These are phyloP conservation scores for Salvelinus namaycush DNA, from an alignment of 2,113 vertebrate genomes.

Conservation along the genomic window DNA sequence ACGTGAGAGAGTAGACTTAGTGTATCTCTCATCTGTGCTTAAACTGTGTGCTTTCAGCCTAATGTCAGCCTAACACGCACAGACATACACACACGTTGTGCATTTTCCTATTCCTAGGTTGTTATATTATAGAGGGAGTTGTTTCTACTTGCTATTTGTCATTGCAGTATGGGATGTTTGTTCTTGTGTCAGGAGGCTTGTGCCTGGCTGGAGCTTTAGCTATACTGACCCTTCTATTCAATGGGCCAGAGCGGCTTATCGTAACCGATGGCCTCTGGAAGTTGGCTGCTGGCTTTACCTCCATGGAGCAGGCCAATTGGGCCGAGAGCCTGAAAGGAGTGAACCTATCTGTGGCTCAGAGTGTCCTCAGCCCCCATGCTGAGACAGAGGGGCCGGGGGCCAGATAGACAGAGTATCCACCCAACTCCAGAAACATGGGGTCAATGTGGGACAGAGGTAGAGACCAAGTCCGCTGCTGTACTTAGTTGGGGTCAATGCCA, in stretches of 20 bases:
- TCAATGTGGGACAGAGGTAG: too few species aligned
- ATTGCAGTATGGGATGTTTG: too few species aligned
- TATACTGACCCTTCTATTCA: too few species aligned
- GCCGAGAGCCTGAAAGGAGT: conserved; percentile 46
- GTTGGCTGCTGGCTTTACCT: conserved; percentile 43
- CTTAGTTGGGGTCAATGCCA: neutral
- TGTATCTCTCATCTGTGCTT: too few species aligned
- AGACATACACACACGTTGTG: too few species aligned
- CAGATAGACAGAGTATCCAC: conserved; percentile 51
- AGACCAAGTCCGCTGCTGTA: conserved; percentile 9
- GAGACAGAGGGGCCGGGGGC: conserved; percentile 38
- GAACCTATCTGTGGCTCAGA: conserved; percentile 22
- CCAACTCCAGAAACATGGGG: conserved; percentile 27
- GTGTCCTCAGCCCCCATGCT: conserved; percentile 47
- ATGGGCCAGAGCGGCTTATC: conserved; percentile 51
- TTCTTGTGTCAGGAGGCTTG: too few species aligned
- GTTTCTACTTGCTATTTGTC: too few species aligned
- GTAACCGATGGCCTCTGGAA: conserved; percentile 54
- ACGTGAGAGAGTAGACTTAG: neutral
- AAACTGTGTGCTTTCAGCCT: too few species aligned
- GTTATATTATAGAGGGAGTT: too few species aligned
- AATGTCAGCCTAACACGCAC: too few species aligned
- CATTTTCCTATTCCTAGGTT: too few species aligned
- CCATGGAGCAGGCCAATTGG: conserved; percentile 48
- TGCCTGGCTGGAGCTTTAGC: too few species aligned